phyloP scores from a whole-genome alignment of 92 coral and sea anemone species.

The Scolanthus callimorphus region DNA sequence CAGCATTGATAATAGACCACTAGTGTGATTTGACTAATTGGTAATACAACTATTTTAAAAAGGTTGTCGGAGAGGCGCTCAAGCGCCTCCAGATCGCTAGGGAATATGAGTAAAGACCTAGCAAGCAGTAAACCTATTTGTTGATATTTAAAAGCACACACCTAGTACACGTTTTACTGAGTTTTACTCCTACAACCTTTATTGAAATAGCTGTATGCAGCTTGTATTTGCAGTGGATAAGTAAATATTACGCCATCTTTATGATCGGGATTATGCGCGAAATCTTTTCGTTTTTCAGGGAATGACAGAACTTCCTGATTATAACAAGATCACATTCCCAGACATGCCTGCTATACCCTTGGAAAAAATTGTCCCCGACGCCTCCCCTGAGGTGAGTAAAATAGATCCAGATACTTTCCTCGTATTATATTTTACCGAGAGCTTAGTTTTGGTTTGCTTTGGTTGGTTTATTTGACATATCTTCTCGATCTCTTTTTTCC shows the following conservation, averaged over 20 bases:
- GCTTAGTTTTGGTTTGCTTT: not conserved
- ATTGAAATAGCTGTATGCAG: no score
- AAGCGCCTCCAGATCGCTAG: no score
- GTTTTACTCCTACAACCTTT: no score
- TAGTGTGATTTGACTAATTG: no score
- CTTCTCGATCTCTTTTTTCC: not conserved
- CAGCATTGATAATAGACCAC: no score
- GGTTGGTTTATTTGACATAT: not conserved
- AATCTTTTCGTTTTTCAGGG: conserved; percentile 55
- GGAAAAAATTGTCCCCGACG: conserved; percentile 96
- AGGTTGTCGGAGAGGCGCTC: no score
- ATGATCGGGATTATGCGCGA: not conserved
- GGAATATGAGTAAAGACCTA: no score
- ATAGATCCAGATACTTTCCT: no score
- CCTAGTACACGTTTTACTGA: no score
- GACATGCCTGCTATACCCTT: conserved; percentile 99
- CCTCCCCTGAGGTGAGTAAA: conserved; percentile 73
- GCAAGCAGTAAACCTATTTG: not conserved
- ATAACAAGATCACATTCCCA: conserved; percentile 95
- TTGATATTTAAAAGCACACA: not conserved
- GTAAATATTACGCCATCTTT: no score
- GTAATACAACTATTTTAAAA: no score
- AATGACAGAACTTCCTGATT: conserved; percentile 97
- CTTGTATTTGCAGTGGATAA: no score
- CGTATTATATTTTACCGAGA: not conserved